phyloP scores from a whole-genome alignment of 2,888 invertebrate genomes.

The Orthonevra nobilis region DNA sequence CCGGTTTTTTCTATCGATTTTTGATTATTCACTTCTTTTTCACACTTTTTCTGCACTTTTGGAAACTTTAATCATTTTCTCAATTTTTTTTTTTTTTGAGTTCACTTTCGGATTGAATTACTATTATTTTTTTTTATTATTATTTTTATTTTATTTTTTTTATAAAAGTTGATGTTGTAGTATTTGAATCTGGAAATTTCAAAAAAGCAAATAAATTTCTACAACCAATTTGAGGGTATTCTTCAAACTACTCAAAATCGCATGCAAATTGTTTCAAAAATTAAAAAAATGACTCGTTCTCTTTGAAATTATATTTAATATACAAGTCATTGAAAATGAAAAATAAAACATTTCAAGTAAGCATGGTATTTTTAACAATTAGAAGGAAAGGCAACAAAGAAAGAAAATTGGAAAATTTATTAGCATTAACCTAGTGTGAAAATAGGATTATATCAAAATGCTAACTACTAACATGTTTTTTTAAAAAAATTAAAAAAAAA shows the following conservation, averaged over 20 bases:
- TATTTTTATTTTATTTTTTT: too few species aligned
- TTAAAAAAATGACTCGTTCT: constrained; percentile 57
- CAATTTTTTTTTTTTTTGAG: neutral
- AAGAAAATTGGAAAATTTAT: neutral
- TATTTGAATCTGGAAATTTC: neutral
- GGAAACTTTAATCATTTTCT: constrained; percentile 3
- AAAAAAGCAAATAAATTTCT: neutral
- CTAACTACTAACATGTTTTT: too few species aligned
- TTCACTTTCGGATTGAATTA: too few species aligned
- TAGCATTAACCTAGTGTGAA: too few species aligned
- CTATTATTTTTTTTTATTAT: too few species aligned
- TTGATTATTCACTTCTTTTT: constrained; percentile 3
- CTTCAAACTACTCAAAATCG: too few species aligned
- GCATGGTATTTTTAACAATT: neutral
- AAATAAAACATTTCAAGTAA: neutral
- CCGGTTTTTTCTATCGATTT: neutral
- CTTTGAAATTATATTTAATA: constrained; percentile 19
- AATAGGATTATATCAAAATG: too few species aligned
- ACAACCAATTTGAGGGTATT: neutral
- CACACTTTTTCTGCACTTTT: constrained; percentile 26
- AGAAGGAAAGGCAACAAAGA: neutral
- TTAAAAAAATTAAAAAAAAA: too few species aligned
- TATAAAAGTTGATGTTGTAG: too few species aligned
- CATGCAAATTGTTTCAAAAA: too few species aligned
- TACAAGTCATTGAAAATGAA: constrained; percentile 42